A percentile compares a stretch with the other conserved stretches of the same genome.
Conservation (phyloP, 2,113 vertebrate species). For the Heliornis fulica region DNA sequence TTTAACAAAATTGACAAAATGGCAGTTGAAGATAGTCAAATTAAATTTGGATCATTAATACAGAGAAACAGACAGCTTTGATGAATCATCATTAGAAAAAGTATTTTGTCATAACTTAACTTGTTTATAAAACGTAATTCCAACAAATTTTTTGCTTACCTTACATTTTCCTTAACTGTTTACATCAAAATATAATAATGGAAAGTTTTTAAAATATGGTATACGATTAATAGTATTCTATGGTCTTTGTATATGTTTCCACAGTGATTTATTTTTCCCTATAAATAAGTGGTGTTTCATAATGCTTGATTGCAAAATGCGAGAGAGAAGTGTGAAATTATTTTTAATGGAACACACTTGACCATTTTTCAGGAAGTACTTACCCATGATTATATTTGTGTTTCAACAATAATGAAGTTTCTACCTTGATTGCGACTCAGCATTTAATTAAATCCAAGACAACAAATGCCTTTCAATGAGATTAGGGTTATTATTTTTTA, state of each 20-base stretch:
- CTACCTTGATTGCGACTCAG: background rate
- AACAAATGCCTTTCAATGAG: background rate
- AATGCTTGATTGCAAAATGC: slow-evolving; percentile 21
- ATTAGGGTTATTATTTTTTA: background rate
- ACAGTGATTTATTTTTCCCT: background rate
- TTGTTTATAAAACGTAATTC: background rate
- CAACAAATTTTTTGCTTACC: background rate
- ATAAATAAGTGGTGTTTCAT: background rate
- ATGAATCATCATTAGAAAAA: background rate
- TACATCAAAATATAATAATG: background rate
- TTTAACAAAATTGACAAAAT: background rate
- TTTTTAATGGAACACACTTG: slow-evolving; percentile 21
- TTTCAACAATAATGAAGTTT: slow-evolving; percentile 20
- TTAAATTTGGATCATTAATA: background rate
- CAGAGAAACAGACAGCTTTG: background rate
- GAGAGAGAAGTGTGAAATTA: slow-evolving; percentile 11
- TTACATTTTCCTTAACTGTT: background rate
- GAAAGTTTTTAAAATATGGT: background rate
- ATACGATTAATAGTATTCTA: background rate
- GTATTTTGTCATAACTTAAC: background rate
- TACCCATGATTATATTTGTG: background rate
- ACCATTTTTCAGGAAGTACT: background rate
- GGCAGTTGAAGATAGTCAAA: background rate
- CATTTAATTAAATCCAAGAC: slow-evolving; percentile 16
- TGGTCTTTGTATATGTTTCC: background rate